phyloP scores from a whole-genome alignment of 2,888 invertebrate genomes.

The Horisme vitalbata region DNA sequence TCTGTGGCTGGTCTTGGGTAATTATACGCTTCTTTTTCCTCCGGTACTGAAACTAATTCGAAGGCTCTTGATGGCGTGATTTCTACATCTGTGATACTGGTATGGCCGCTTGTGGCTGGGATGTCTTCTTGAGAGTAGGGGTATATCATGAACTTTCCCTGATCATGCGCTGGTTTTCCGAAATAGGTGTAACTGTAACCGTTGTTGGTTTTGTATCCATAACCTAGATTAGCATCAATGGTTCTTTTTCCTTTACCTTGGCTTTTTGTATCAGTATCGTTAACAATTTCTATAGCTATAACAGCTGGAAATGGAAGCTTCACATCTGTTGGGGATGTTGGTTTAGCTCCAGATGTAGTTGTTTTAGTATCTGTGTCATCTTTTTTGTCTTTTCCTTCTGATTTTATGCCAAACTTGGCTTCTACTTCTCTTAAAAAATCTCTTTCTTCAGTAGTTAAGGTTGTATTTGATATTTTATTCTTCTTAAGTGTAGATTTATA shows the following conservation, averaged over 20 bases:
- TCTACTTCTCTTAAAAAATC: constrained; percentile 75
- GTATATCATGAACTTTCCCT: constrained; percentile 85
- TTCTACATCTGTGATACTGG: constrained; percentile 68
- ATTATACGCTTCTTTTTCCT: constrained; percentile 59
- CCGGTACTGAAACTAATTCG: constrained; percentile 64
- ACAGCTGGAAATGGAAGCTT: constrained; percentile 74
- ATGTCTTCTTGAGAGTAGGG: constrained; percentile 88
- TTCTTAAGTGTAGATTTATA: constrained; percentile 59
- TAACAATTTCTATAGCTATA: constrained; percentile 84
- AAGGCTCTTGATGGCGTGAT: constrained; percentile 84
- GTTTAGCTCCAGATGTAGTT: constrained; percentile 25
- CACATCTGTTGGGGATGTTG: constrained; percentile 35
- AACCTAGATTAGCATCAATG: constrained; percentile 88
- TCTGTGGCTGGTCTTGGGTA: constrained; percentile 59
- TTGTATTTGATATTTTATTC: constrained; percentile 52
- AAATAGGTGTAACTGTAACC: constrained; percentile 78
- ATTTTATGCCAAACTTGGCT: constrained; percentile 72
- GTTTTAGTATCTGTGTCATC: constrained; percentile 37
- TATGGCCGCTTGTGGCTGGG: constrained; percentile 56
- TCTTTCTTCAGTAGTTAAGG: constrained; percentile 68
- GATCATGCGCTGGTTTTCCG: constrained; percentile 68
- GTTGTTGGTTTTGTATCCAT: constrained; percentile 83
- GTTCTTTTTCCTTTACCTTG: constrained; percentile 85
- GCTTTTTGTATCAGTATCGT: constrained; percentile 75
- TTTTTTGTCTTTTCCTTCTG: constrained; percentile 49